Evolutionary conservation across 2,888 invertebrate species (phyloP).

Genomic region (Conus canariensis): DNA sequence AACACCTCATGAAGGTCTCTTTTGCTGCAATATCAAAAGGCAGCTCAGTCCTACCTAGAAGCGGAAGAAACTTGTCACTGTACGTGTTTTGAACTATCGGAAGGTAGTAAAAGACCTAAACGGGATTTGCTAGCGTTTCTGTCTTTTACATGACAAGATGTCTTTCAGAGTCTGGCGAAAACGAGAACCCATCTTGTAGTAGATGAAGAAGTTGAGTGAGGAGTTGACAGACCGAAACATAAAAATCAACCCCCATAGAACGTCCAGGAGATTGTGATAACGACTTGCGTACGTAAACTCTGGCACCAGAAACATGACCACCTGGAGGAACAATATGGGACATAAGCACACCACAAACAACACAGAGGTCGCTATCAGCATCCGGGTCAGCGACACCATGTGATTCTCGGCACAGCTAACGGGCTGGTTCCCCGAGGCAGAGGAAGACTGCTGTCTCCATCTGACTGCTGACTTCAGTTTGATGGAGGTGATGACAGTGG

Average conservation of each 20-base stretch:
- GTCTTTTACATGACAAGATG: not conserved
- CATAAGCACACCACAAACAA: not conserved
- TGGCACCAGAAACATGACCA: conserved; percentile 11
- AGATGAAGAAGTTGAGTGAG: conserved; percentile 33
- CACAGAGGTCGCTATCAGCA: conserved; percentile 13
- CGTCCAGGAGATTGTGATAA: not conserved
- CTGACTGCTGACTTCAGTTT: conserved; percentile 12
- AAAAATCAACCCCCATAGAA: not conserved
- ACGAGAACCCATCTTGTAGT: conserved; percentile 18
- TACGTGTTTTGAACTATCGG: too few species aligned
- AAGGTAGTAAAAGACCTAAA: too few species aligned
- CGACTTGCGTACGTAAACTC: conserved; percentile 11
- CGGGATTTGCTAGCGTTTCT: too few species aligned
- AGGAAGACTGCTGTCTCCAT: conserved; percentile 25
- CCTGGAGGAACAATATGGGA: not conserved
- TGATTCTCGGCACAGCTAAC: too few species aligned
- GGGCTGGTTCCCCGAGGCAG: not conserved
- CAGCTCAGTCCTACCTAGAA: too few species aligned
- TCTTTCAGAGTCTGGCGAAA: not conserved
- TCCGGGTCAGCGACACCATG: conserved; percentile 20
- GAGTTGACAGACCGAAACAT: conserved; percentile 19
- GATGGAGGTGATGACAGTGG: conserved; percentile 23
- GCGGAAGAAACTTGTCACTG: too few species aligned
- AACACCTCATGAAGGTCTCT: too few species aligned
- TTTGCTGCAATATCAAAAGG: too few species aligned